A percentile compares a stretch with the other conserved stretches of the same genome.
phyloP scores from a whole-genome alignment of 2,113 vertebrate genomes.

The Odocoileus virginianus region DNA sequence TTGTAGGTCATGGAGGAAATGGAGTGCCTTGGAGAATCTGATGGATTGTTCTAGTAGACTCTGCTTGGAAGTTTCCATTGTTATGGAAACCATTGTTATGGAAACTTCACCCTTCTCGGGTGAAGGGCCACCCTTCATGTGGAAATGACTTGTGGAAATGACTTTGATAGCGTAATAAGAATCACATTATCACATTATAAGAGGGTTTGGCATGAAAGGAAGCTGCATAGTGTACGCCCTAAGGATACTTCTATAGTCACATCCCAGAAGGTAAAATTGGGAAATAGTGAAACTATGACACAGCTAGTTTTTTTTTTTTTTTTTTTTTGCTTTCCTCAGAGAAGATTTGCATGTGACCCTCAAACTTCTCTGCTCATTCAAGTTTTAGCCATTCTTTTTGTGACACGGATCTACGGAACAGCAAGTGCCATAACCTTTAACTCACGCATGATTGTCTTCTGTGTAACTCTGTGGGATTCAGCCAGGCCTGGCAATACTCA shows the following conservation, averaged over 20 bases:
- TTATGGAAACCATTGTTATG: too few species aligned
- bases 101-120: too few species aligned
- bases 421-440: constrained; percentile 24
- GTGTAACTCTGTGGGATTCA: constrained; percentile 25
- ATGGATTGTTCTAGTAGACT: neutral
- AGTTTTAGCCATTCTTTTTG: constrained; percentile 13
- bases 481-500: neutral
- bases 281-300: neutral
- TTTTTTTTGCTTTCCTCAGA: neutral
- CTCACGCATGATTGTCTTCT: neutral
- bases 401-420: neutral
- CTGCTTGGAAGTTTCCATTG: neutral
- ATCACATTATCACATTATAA: neutral
- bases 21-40: neutral
- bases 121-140: too few species aligned
- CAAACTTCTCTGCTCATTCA: constrained; percentile 18
- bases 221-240: neutral
- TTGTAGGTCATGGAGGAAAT: neutral
- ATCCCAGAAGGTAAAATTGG: neutral
- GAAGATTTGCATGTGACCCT: constrained; percentile 2
- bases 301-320: neutral
- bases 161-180: neutral
- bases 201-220: neutral
- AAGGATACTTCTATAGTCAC: neutral
- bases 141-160: neutral